Evolutionary conservation across 1,140 invertebrate species (phyloP), one percentile per base, ranked within the genome.

Genomic region (Leucophenga varia): DNA sequence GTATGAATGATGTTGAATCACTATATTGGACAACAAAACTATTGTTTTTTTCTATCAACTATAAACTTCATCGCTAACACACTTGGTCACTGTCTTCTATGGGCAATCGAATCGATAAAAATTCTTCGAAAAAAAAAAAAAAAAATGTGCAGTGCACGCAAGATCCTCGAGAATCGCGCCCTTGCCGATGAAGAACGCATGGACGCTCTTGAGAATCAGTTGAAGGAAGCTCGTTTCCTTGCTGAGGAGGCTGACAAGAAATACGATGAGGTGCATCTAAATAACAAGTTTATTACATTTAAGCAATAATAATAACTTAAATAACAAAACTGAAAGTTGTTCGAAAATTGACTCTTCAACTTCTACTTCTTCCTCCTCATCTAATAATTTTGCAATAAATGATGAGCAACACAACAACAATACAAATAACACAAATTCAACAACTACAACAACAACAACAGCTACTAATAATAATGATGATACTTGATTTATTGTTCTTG

Each of bases 161-260:
- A 99, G 86, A 90, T 98, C 79, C 90, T 99, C 83, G 97, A 99
- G 86, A 98, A 97, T 86, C 92, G 96, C 82, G 95, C 91, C 79
- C 86, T 98, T 84, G 90, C 93, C 73, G 97, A 99, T 89, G 97
- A 99, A 80, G 97, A 99, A 84, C 93, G 96, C 77, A 97, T 99
- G 91, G 96, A 98, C 78, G 89, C 91, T 75, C 85, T 99, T 76
- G 97, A 99, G 79, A 94, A 92, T 81, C 96, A 99, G 81, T 85
- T 99, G 77, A 99, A 99, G 84, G 97, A 99, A 80, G 96, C 97
- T 78, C 89, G 96, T 79, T 96, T 97, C 87, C 86, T 99, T 76
- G 96, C 97, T 79, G 97, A 99, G 82, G 97, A 99, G 82, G 97
- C 97, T 76, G 97, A 99, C 86, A 93, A 98, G 84, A 99, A 99